Conservation (phyloP, 2,113 vertebrate species). For the Ctenomys sociabilis region DNA sequence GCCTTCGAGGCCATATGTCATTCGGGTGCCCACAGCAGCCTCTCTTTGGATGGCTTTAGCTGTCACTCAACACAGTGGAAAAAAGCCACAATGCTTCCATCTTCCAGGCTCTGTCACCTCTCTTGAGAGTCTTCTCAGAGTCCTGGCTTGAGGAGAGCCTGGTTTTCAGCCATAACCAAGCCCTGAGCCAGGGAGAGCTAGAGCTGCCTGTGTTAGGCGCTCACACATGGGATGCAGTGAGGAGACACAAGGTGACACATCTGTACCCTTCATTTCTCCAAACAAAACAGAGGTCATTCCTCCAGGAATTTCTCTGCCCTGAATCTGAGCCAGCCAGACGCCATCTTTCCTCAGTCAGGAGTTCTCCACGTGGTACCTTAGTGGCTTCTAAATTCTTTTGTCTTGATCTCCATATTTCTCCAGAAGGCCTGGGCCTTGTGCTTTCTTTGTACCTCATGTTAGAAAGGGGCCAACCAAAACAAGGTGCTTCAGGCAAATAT, state of each 20-base stretch:
- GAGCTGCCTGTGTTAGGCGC: rapidly evolving
- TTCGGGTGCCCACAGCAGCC: not conserved
- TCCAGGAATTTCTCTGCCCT: not conserved
- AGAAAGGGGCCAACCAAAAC: not conserved
- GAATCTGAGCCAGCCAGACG: not conserved
- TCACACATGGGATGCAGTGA: not conserved
- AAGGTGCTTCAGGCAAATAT: rapidly evolving
- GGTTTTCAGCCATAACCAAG: not conserved
- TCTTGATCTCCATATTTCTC: not conserved
- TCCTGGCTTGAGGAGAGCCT: not conserved
- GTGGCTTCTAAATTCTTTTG: not conserved
- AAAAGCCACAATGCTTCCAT: not conserved
- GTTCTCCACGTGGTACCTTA: not conserved
- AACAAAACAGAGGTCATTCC: not conserved
- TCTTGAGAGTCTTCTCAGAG: not conserved
- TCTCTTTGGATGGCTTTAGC: not conserved
- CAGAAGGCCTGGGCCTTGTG: not conserved
- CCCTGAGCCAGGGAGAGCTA: rapidly evolving
- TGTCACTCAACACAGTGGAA: not conserved
- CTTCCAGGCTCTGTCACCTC: rapidly evolving
- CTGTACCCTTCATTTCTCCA: not conserved
- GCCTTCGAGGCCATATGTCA: rapidly evolving
- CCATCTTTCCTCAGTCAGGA: not conserved
- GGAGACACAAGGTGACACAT: rapidly evolving
- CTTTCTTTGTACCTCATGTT: not conserved